phyloP scores from a whole-genome alignment of 2,113 vertebrate genomes.

The Promerops cafer region DNA sequence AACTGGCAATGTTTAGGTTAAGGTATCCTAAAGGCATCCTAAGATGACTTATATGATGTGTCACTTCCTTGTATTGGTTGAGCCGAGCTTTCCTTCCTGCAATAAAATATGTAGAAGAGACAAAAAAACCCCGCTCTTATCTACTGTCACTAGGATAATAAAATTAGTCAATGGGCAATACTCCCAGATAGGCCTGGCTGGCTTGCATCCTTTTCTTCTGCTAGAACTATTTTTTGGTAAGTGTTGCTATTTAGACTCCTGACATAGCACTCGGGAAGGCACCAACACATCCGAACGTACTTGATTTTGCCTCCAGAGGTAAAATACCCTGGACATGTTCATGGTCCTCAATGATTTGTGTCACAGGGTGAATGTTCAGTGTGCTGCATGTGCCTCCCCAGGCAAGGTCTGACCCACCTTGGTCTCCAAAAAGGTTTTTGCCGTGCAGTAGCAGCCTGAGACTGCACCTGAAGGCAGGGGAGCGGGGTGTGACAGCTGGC shows the following conservation, averaged over 20 bases:
- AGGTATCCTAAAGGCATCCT: constrained; percentile 32
- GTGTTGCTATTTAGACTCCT: constrained; percentile 31
- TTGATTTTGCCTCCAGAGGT: not conserved
- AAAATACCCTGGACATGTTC: not conserved
- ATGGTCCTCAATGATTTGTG: not conserved
- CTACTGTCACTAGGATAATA: constrained; percentile 51
- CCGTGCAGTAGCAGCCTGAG: not conserved
- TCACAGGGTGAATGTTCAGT: rapidly evolving
- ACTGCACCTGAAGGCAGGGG: not conserved
- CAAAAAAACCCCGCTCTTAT: constrained; percentile 13
- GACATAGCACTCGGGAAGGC: not conserved
- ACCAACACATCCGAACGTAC: not conserved
- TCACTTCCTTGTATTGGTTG: constrained; percentile 49
- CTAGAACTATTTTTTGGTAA: constrained; percentile 19
- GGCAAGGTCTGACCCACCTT: not conserved
- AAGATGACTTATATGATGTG: constrained; percentile 56
- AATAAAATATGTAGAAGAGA: constrained; percentile 52
- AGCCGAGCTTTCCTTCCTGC: constrained; percentile 49
- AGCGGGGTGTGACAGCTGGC: rapidly evolving
- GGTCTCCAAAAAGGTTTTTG: not conserved
- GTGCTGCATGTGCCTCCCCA: not conserved
- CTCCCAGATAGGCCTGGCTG: constrained; percentile 32
- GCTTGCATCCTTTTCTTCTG: constrained; percentile 18
- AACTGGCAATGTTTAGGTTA: constrained; percentile 39
- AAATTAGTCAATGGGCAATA: constrained; percentile 25